Conservation (phyloP, 2,113 vertebrate species). For the Prinia subflava region DNA sequence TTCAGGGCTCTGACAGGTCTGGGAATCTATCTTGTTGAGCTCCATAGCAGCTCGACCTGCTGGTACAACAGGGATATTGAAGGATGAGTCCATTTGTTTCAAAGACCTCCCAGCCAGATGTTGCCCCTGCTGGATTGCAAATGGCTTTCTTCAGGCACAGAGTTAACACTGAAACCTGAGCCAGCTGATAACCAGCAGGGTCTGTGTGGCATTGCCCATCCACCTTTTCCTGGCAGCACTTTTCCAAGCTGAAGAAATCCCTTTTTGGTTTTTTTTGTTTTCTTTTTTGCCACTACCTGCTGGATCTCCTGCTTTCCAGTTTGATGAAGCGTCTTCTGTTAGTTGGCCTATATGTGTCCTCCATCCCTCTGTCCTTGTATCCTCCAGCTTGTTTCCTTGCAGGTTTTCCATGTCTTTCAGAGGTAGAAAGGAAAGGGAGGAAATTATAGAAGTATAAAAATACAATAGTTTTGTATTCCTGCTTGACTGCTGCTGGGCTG, state of each 20-base stretch:
- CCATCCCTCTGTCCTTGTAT: not conserved
- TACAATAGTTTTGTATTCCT: not conserved
- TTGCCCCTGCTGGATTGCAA: not conserved
- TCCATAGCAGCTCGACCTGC: not conserved
- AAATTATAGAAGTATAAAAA: not conserved
- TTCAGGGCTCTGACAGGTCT: not conserved
- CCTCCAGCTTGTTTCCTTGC: not conserved
- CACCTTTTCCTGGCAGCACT: not conserved
- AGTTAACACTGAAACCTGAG: not conserved
- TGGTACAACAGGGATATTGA: not conserved
- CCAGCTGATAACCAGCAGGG: not conserved
- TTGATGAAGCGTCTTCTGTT: not conserved
- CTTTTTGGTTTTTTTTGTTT: not conserved
- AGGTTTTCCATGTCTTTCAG: conserved; percentile 8
- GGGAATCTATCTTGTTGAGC: not conserved
- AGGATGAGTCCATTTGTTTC: not conserved
- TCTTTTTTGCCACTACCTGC: not conserved
- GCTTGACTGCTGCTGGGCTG: not conserved
- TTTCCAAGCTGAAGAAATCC: not conserved
- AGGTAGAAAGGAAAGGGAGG: not conserved
- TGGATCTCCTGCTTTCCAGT: not conserved
- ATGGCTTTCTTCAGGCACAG: not conserved
- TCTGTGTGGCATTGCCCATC: not conserved
- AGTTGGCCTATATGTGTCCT: not conserved
- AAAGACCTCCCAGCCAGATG: conserved; percentile 28